Percentiles rank a stretch among this genome's conserved stretches.
phyloP scores from a whole-genome alignment of 2,113 vertebrate species.

The Erythrolamprus reginae region DNA sequence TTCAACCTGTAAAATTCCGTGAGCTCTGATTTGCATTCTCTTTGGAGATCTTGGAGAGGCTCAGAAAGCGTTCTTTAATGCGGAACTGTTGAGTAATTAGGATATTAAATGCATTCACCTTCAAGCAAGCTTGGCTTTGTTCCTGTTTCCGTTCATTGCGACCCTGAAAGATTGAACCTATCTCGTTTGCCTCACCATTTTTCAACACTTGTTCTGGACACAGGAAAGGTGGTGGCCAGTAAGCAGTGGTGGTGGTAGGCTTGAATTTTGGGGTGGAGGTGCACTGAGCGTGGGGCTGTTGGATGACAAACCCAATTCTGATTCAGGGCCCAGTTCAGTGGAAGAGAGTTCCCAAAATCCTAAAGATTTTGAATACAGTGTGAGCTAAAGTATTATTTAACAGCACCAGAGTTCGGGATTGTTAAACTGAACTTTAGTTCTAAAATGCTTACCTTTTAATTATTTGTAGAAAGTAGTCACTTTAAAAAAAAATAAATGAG shows the following conservation, averaged over 20 bases:
- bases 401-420: not conserved
- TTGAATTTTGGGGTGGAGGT: too few species aligned
- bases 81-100: conserved; percentile 51
- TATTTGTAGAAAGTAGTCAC: not conserved
- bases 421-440: not conserved
- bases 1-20: conserved; percentile 28
- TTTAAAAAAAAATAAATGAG: not conserved
- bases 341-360: not conserved
- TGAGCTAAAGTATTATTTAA: not conserved
- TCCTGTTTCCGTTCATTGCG: conserved; percentile 29
- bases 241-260: not conserved
- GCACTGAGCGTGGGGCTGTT: not conserved
- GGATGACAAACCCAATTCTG: not conserved
- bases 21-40: conserved; percentile 31
- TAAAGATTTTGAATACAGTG: not conserved
- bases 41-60: conserved; percentile 39
- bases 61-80: conserved; percentile 58
- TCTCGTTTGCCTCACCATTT: conserved; percentile 5
- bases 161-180: conserved; percentile 13
- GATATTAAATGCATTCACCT: conserved; percentile 58
- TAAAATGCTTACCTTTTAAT: not conserved
- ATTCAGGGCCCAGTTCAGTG: not conserved
- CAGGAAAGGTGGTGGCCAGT: not conserved
- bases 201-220: not conserved
- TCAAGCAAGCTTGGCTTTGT: conserved; percentile 47